Conservation (phyloP, 2,797 vertebrate species). For the Masticophis lateralis region DNA sequence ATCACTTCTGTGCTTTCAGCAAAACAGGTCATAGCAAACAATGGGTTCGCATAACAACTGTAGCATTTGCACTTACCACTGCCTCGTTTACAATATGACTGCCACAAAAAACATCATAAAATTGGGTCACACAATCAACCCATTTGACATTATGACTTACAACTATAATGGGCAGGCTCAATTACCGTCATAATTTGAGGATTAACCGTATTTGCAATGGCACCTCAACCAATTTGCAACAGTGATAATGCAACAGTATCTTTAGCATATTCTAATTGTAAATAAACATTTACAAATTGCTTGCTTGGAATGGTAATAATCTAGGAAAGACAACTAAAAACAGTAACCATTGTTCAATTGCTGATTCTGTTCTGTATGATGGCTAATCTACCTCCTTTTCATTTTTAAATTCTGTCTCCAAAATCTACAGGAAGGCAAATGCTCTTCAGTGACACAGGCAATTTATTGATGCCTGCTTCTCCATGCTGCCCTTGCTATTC, state of each 20-base stretch:
- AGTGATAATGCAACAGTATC: neutral
- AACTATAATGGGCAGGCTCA: neutral
- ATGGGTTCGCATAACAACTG: neutral
- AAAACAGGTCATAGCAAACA: neutral
- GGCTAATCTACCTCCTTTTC: neutral
- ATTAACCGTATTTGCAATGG: neutral
- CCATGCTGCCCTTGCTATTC: neutral
- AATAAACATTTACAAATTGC: neutral
- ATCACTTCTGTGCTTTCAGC: neutral
- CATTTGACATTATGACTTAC: neutral
- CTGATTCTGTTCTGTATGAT: neutral
- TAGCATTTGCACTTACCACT: neutral
- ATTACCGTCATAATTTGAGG: neutral
- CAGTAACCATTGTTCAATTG: neutral
- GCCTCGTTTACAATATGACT: neutral
- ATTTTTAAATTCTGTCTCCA: neutral
- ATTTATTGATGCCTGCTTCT: neutral
- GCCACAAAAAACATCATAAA: neutral
- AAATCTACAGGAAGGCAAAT: neutral
- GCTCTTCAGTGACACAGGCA: neutral
- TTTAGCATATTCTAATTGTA: neutral
- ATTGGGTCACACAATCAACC: neutral
- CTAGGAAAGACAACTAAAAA: neutral
- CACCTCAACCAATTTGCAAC: neutral
- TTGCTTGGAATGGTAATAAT: neutral